Conservation (phyloP, 2,888 invertebrate genomes). For the Barypeithes pellucidus region DNA sequence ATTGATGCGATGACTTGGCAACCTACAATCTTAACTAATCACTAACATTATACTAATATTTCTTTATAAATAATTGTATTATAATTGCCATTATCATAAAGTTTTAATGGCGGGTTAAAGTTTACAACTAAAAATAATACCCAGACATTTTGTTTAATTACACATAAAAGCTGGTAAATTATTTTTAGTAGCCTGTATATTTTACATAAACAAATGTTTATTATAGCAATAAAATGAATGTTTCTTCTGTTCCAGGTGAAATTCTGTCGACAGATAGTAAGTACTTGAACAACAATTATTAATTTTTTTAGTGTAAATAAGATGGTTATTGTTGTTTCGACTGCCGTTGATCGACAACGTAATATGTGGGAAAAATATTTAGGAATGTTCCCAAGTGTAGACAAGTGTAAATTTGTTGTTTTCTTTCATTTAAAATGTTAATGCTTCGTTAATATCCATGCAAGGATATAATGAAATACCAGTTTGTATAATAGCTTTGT, state of each 20-base stretch:
- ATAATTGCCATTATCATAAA: slow-evolving; percentile 20
- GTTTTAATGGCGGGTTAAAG: slow-evolving; percentile 26
- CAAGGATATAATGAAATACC: neutral
- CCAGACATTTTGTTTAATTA: slow-evolving; percentile 24
- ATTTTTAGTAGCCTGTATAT: slow-evolving; percentile 34
- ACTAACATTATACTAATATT: slow-evolving; percentile 1
- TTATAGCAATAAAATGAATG: slow-evolving; percentile 30
- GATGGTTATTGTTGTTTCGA: neutral
- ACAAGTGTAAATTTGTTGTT: slow-evolving; percentile 21
- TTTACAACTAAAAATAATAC: slow-evolving; percentile 25
- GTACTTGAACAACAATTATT: slow-evolving; percentile 45
- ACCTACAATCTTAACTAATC: neutral
- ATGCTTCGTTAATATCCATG: neutral
- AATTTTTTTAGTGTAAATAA: slow-evolving; percentile 30
- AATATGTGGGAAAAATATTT: slow-evolving; percentile 29
- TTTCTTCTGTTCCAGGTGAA: slow-evolving; percentile 60
- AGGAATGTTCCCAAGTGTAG: slow-evolving; percentile 18
- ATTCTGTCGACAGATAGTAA: slow-evolving; percentile 60
- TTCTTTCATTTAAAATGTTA: neutral
- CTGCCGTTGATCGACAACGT: slow-evolving; percentile 6
- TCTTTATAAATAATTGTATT: slow-evolving; percentile 18
- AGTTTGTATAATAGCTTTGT: neutral
- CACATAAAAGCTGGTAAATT: slow-evolving; percentile 24
- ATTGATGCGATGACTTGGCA: neutral
- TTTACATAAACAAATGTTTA: slow-evolving; percentile 34